Evolutionary conservation across 1,140 invertebrate species (phyloP).

Genomic region (Stratiolaelaps scimitus): DNA sequence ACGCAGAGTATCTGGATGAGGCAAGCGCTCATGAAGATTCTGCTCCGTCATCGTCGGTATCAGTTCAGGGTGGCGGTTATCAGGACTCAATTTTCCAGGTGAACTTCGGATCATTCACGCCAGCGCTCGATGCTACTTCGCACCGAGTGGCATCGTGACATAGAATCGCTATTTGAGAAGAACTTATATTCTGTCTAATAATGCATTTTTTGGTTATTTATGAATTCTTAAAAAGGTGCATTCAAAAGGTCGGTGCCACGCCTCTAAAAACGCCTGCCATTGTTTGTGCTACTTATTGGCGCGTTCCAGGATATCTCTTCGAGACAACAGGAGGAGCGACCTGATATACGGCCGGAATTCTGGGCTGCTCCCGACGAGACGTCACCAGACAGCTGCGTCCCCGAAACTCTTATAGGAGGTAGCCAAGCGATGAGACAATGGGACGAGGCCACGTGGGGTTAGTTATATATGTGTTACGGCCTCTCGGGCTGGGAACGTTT

Average conservation of each 20-base stretch:
- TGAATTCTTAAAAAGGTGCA: not conserved
- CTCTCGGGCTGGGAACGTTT: no score
- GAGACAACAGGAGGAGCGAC: not conserved
- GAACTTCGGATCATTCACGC: not conserved
- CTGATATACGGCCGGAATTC: slow-evolving; percentile 20
- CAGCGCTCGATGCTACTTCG: not conserved
- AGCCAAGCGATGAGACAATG: slow-evolving; percentile 1
- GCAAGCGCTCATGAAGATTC: not conserved
- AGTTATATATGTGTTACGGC: not conserved
- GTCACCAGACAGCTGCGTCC: slow-evolving; percentile 16
- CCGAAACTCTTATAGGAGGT: slow-evolving; percentile 11
- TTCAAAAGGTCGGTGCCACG: not conserved
- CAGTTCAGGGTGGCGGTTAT: not conserved
- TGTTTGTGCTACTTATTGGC: no score
- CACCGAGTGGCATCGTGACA: no score
- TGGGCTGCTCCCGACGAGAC: slow-evolving; percentile 16
- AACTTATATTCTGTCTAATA: not conserved
- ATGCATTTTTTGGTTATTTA: not conserved
- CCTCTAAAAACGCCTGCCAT: no score
- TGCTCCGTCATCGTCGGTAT: slow-evolving; percentile 15
- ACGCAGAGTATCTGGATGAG: not conserved
- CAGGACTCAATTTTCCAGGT: slow-evolving; percentile 24
- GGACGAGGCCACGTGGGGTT: not conserved
- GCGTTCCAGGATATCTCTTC: not conserved
- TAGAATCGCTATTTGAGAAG: not conserved